A percentile compares a stretch with the other conserved stretches of the same genome.
Evolutionary conservation across 64 coral and sea anemone genomes (phyloP).

Genomic region (Stichodactyla helianthus): DNA sequence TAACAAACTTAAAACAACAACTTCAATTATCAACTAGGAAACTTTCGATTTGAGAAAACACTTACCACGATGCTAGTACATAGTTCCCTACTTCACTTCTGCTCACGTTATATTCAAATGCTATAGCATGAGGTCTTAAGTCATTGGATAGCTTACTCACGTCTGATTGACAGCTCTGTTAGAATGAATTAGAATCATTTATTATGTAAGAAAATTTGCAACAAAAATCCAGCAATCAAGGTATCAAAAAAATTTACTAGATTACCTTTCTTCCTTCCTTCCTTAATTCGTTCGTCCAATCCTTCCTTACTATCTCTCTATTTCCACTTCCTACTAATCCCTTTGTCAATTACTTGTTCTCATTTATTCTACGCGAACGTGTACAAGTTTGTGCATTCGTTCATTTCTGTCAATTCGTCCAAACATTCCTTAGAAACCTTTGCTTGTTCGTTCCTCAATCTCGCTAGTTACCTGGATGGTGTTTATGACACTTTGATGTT

Average conservation of each 20-base stretch:
- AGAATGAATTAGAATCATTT: not conserved
- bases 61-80: conserved; percentile 4
- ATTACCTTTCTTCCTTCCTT: too few species aligned
- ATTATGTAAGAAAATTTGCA: too few species aligned
- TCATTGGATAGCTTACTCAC: not conserved
- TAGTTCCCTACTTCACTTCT: conserved; percentile 26
- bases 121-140: conserved; percentile 34
- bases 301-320: too few species aligned
- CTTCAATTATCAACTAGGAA: not conserved
- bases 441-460: not conserved
- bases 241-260: too few species aligned
- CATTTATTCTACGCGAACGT: too few species aligned
- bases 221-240: too few species aligned
- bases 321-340: too few species aligned
- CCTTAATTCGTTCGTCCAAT: not conserved
- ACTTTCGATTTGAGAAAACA: not conserved
- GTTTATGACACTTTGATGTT: not conserved
- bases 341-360: not conserved
- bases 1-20: not conserved
- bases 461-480: not conserved
- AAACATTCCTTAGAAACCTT: not conserved
- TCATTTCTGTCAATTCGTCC: too few species aligned
- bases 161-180: not conserved
- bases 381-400: too few species aligned
- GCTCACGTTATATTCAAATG: conserved; percentile 12